Evolutionary conservation across 2,888 invertebrate species (phyloP), one percentile per base, ranked within the genome.

Genomic region (Boloria euphrosyne): DNA sequence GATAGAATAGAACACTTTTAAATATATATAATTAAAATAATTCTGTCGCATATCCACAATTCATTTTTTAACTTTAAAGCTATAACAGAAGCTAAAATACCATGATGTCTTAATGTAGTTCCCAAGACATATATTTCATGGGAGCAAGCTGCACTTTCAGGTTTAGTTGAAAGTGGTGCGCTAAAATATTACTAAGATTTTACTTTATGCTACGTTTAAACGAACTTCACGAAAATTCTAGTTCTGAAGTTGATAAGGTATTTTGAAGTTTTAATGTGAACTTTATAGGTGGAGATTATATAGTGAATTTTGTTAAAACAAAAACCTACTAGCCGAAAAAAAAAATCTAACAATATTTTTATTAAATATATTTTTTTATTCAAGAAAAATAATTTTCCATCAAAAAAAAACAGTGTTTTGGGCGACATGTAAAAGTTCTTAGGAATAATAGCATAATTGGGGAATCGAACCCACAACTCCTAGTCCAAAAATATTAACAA

Each of bases 161-260:
- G 44, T 60, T 43, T 61, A 44, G 31, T 64, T 57, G 59, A 65
- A 61, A 64, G 55, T 46, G 51, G 47, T 17, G 16, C 46, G 46
- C 43, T 68, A 31, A 66, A 62, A 68, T 68, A 68, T 59, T 58
- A 47, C 66, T 38, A 13, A 22, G 54, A 62, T 59, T 62, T 65
- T 65, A 66, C 66, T 66, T 66, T 66, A 50, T 50, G 62, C 53
- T 50, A 49, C 49, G 58, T 59, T 68, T 66, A 66, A 68, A 62
- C 46, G 43, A 7, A 58, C 46, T 57, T 52, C n/a, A 18, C 13
- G 16, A 38, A 18, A 49, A 31, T 47, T 59, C 17, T 27, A 59
- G 50, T 59, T 38, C 50, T 50, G 50, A 31, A 59, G 27, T 47
- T 47, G 10, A 38, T 38, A 7, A 38, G 31, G 10, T 10, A 38